Evolutionary conservation across 2,888 invertebrate genomes (phyloP).

Genomic region (Acronicta aceris): DNA sequence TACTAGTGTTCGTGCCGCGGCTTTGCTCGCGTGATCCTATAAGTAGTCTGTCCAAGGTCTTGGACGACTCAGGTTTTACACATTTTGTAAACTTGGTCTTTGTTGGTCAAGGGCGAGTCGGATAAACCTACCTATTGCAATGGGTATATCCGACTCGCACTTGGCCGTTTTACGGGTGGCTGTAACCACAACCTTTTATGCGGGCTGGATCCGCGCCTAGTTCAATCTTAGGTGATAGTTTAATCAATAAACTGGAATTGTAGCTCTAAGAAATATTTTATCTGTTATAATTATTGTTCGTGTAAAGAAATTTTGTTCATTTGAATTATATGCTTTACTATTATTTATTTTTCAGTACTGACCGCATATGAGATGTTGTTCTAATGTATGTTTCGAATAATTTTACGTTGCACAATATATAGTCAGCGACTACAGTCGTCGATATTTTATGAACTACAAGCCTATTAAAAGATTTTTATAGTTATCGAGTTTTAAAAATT

Average conservation of each 20-base stretch:
- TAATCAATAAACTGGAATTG: constrained; percentile 35
- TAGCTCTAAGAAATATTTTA: constrained; percentile 30
- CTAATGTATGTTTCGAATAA: constrained; percentile 36
- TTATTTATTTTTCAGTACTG: constrained; percentile 39
- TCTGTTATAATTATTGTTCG: constrained; percentile 30
- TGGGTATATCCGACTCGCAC: no score
- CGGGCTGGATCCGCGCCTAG: no score
- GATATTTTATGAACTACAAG: constrained; percentile 43
- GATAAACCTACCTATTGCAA: no score
- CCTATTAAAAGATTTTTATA: constrained; percentile 53
- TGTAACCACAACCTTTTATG: no score
- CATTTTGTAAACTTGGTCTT: no score
- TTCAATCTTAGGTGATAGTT: constrained; percentile 9
- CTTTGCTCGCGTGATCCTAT: no score
- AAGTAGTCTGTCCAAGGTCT: no score
- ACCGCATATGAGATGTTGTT: constrained; percentile 23
- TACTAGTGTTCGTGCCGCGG: no score
- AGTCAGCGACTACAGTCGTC: constrained; percentile 23
- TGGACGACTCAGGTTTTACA: no score
- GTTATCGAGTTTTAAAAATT: constrained; percentile 23
- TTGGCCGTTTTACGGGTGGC: no score
- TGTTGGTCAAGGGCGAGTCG: no score
- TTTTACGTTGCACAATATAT: constrained; percentile 53
- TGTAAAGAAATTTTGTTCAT: constrained; percentile 31
- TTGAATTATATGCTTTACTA: constrained; percentile 29